These are phyloP conservation scores for Acomys russatus DNA, from an alignment of 2,797 vertebrate genomes.

Conservation along the genomic window DNA sequence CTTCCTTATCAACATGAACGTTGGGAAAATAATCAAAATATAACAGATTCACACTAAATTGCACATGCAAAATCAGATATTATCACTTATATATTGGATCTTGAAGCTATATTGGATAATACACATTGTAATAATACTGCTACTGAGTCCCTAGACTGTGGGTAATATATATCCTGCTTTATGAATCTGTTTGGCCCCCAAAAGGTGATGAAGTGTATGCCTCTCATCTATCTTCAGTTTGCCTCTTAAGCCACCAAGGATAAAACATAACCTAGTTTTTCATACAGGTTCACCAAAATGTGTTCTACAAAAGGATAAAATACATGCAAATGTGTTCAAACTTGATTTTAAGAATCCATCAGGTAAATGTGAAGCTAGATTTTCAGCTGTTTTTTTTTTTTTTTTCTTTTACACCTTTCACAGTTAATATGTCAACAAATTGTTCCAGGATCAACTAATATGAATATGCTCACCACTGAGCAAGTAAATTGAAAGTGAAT, in stretches of 20 bases:
- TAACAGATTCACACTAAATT: background rate
- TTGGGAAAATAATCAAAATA: background rate
- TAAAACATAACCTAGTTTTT: too few species aligned
- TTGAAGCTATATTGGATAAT: background rate
- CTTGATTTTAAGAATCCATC: too few species aligned
- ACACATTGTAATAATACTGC: background rate
- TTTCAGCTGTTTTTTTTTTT: too few species aligned
- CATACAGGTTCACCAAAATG: too few species aligned
- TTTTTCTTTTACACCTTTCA: background rate
- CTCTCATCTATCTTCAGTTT: background rate
- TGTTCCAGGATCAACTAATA: slow-evolving; percentile 1
- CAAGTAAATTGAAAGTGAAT: background rate
- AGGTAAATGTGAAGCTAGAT: too few species aligned
- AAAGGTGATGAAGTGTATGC: too few species aligned
- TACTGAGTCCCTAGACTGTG: background rate
- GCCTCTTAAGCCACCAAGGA: too few species aligned
- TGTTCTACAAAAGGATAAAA: too few species aligned
- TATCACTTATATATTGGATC: background rate
- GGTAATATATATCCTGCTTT: background rate
- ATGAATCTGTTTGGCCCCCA: too few species aligned
- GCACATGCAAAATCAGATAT: background rate
- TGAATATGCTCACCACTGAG: background rate
- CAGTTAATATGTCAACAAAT: background rate
- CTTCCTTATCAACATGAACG: background rate
- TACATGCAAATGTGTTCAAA: too few species aligned